phyloP scores from a whole-genome alignment of 2,113 vertebrate genomes.

The Canis aureus region DNA sequence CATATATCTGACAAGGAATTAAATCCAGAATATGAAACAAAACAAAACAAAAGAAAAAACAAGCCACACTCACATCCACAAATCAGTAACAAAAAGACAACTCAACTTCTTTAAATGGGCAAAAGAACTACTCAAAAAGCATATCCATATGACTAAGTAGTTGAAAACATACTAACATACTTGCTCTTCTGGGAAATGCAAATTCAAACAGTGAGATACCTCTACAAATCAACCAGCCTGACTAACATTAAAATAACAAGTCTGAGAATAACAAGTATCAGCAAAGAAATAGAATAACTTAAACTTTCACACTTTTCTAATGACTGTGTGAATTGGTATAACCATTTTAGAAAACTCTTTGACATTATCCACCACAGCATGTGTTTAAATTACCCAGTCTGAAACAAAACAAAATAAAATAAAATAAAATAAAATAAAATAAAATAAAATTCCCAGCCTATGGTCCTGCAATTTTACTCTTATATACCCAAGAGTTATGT shows the following conservation, averaged over 20 bases:
- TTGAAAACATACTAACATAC: neutral
- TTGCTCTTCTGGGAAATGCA: neutral
- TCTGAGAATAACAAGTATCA: neutral
- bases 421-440: too few species aligned
- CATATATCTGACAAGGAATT: neutral
- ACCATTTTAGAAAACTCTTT: neutral
- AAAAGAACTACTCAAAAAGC: neutral
- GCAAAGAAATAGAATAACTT: neutral
- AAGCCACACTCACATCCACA: neutral
- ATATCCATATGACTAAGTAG: neutral
- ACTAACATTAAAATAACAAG: neutral
- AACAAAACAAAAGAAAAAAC: neutral
- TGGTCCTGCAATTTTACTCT: neutral
- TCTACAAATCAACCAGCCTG: neutral
- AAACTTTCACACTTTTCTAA: neutral
- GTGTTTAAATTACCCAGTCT: neutral
- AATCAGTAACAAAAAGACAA: neutral
- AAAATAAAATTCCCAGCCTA: neutral
- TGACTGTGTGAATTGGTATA: neutral
- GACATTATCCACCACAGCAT: neutral
- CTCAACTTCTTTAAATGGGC: neutral
- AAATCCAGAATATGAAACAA: neutral
- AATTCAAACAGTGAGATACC: neutral
- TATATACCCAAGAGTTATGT: neutral
- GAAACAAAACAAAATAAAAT: too few species aligned